Conservation (phyloP, 2,888 invertebrate genomes). For the Metacarcinus magister region DNA sequence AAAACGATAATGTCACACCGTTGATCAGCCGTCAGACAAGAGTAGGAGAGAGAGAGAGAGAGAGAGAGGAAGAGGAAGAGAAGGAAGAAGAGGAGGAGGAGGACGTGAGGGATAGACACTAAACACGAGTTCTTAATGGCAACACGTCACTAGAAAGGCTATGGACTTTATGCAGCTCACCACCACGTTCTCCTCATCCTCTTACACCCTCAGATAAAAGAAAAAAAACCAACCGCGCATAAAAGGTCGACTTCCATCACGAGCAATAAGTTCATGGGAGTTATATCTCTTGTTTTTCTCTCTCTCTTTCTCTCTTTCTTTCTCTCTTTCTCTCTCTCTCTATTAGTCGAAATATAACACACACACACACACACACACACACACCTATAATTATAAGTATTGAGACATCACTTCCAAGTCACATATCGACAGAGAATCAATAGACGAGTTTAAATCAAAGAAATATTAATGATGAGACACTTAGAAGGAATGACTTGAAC, state of each 20-base stretch:
- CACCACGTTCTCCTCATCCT: neutral
- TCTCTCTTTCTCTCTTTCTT: neutral
- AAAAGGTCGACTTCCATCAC: neutral
- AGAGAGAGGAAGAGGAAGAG: neutral
- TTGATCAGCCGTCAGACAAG: neutral
- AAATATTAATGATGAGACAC: neutral
- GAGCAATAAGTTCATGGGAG: neutral
- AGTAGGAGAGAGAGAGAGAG: neutral
- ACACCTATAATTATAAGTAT: neutral
- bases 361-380: neutral
- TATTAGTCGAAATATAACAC: neutral
- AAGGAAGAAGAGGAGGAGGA: neutral
- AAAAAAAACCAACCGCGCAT: neutral
- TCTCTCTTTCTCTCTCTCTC: too few relatives aligned
- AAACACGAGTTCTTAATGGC: slow-evolving; percentile 17
- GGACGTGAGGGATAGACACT: slow-evolving; percentile 51
- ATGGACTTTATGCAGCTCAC: neutral
- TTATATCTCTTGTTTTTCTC: neutral
- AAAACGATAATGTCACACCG: neutral
- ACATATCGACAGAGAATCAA: neutral
- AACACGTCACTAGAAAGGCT: neutral
- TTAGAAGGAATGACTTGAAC: neutral
- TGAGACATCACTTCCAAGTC: neutral
- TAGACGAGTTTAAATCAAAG: neutral
- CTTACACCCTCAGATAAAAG: neutral